These are phyloP conservation scores for Stomatorhinus ivindoensis DNA, from an alignment of 2,113 vertebrate genomes.

Conservation along the genomic window DNA sequence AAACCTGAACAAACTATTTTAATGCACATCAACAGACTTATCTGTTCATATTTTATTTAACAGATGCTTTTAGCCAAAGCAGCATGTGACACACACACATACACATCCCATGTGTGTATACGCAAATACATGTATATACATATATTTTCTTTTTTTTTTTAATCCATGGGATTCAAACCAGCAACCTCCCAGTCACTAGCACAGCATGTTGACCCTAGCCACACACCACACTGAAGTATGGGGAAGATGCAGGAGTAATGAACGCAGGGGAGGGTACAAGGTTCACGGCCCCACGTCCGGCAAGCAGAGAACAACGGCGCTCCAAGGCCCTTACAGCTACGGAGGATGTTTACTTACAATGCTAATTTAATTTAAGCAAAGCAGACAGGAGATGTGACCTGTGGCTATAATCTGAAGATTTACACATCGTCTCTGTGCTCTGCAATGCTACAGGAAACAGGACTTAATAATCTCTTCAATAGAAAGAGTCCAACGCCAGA, in stretches of 20 bases:
- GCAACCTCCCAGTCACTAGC: neutral
- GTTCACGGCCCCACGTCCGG: neutral
- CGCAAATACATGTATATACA: too few relatives aligned
- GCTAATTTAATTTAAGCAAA: neutral
- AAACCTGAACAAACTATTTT: neutral
- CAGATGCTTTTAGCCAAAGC: neutral
- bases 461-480: neutral
- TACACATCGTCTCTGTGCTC: neutral
- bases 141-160: too few relatives aligned
- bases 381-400: neutral
- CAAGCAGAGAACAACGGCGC: neutral
- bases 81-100: neutral
- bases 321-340: neutral
- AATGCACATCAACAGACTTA: too few relatives aligned
- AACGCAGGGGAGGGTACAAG: neutral
- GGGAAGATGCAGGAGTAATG: neutral
- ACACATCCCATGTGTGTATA: too few relatives aligned
- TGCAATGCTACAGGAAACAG: neutral
- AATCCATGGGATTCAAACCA: neutral
- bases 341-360: neutral
- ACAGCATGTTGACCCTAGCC: neutral
- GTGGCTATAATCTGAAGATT: neutral
- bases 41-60: neutral
- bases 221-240: neutral
- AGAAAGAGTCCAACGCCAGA: neutral